Conservation (phyloP, 2,888 invertebrate species). For the Eupithecia dodoneata region DNA sequence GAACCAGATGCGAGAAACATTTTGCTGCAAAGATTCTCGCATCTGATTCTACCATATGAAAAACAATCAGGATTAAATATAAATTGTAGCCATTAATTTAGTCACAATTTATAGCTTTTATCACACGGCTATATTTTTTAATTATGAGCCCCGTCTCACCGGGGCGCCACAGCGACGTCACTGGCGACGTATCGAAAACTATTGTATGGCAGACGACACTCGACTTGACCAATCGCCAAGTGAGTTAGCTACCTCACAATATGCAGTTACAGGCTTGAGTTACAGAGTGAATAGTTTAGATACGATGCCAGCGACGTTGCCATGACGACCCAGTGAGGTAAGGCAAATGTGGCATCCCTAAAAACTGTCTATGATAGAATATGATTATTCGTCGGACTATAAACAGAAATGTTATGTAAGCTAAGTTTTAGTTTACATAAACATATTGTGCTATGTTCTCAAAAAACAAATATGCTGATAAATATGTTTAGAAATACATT, state of each 20-base stretch:
- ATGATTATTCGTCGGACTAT: neutral
- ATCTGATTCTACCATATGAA: too few relatives aligned
- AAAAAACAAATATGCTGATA: slow-evolving; percentile 1
- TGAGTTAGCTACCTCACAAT: neutral
- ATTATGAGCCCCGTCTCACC: neutral
- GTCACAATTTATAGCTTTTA: neutral
- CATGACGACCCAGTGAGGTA: neutral
- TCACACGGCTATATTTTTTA: neutral
- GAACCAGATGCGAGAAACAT: neutral
- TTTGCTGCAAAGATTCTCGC: neutral
- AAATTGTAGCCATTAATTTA: neutral
- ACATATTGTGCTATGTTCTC: slow-evolving; percentile 29
- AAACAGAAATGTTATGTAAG: neutral
- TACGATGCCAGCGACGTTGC: neutral
- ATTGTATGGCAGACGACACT: too few relatives aligned
- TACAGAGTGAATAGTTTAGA: too few relatives aligned
- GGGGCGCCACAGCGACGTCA: too few relatives aligned
- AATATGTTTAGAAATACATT: neutral
- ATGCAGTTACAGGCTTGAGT: too few relatives aligned
- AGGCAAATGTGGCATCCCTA: neutral
- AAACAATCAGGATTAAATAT: too few relatives aligned
- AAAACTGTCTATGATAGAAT: neutral
- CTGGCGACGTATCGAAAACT: too few relatives aligned
- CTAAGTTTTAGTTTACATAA: slow-evolving; percentile 9
- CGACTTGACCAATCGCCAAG: too few relatives aligned